Conservation (phyloP, 2,888 invertebrate species). For the Temnothorax ravouxi region DNA sequence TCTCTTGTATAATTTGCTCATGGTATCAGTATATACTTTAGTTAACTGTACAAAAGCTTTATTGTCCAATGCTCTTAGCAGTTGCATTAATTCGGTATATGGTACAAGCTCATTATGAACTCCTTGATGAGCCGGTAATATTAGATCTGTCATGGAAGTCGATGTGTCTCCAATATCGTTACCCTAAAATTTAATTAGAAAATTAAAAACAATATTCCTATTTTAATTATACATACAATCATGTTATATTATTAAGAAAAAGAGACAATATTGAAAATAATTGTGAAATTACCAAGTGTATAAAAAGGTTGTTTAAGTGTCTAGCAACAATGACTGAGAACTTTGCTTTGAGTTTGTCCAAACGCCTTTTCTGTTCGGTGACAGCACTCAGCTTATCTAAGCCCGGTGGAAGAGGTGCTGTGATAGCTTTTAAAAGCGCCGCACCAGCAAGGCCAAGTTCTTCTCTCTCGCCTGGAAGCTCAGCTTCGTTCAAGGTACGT, state of each 20-base stretch:
- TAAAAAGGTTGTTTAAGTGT: slow-evolving; percentile 97
- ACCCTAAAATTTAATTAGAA: slow-evolving; percentile 84
- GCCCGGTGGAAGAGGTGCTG: slow-evolving; percentile 82
- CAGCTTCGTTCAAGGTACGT: slow-evolving; percentile 91
- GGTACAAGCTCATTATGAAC: slow-evolving; percentile 95
- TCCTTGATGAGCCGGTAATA: slow-evolving; percentile 91
- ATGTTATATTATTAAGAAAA: neutral
- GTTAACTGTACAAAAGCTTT: slow-evolving; percentile 93
- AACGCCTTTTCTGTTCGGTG: slow-evolving; percentile 92
- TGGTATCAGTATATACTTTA: slow-evolving; percentile 93
- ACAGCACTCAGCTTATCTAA: slow-evolving; percentile 90
- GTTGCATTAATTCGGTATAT: slow-evolving; percentile 96
- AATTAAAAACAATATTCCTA: neutral
- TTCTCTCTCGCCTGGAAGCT: slow-evolving; percentile 89
- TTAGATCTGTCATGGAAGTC: slow-evolving; percentile 87
- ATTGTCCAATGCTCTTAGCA: slow-evolving; percentile 95
- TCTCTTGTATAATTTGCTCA: slow-evolving; percentile 95
- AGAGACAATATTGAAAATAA: neutral
- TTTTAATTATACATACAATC: neutral
- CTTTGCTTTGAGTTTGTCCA: slow-evolving; percentile 92
- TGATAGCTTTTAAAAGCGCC: slow-evolving; percentile 91
- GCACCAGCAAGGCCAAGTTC: slow-evolving; percentile 91
- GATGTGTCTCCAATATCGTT: slow-evolving; percentile 91
- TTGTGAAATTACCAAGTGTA: slow-evolving; percentile 90
- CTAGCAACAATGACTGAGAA: slow-evolving; percentile 95